Base-by-base conservation (phyloP, 2,797 vertebrate species). In the Acrossocheilus fasciatus region DNA sequence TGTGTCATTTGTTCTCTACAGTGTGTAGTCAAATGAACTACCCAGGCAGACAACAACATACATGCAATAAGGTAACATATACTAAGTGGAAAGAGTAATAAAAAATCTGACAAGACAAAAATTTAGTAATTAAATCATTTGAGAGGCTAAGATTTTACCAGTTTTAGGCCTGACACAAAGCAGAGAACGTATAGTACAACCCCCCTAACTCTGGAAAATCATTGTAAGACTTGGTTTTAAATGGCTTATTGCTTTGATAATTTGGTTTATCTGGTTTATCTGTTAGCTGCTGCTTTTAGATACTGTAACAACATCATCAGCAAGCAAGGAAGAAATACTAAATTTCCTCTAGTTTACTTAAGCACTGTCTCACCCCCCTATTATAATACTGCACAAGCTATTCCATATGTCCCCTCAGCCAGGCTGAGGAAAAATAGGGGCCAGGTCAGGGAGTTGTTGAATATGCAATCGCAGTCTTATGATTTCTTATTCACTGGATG, bases 311-410 rank as follows among this genome's bases (percentile, higher is more conserved):
- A 39, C 34, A 69, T 9, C 41, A 73, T 73, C 41, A 18, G 15
- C 43, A 9, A n/a, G 26, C 10, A 34, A 79, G 45, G 8, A 77
- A 47, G 83, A 70, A 79, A 79, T 23, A 12, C 64, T 76, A 54
- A 2, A 74, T 83, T 68, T 72, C 54, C 57, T 62, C 36, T 57
- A 36, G 34, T 45, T 66, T 72, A 84, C 69, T 81, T 81, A 84
- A 84, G 39, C 26, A 26, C 47, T 9, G 15, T 69, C 52, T 77
- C 43, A 17, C 1, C 34, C 41, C 30, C 59, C n/a, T 57, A 45
- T 86, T 83, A 66, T 54, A 18, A 15, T 14, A 68, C 82, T 73
- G 54, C 69, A 76, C 45, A 18, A 68, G 23, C 30, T 75, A 64
- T 62, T 75, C 15, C 69, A 78, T 20, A 59, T 12, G 30, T 36